Percentiles rank a stretch among this genome's conserved stretches.
Evolutionary conservation across 2,888 invertebrate species (phyloP).

Genomic region (Andrena dorsata): DNA sequence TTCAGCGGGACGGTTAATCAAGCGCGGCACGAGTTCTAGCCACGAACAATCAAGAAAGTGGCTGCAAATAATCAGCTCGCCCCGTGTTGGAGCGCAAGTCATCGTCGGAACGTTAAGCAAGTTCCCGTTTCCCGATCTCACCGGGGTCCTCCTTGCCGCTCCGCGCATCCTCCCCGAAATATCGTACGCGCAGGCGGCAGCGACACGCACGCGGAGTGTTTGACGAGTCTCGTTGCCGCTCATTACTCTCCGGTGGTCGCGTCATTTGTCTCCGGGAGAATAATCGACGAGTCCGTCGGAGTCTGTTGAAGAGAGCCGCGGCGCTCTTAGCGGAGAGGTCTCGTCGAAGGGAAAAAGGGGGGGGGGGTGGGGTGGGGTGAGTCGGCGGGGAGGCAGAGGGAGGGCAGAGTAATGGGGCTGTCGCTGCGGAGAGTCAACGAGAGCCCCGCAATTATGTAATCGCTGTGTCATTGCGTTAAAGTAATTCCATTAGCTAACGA

Average conservation of each 20-base stretch:
- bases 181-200: conserved; percentile 7
- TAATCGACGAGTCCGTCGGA: conserved; percentile 68
- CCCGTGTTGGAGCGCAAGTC: conserved; percentile 24
- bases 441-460: conserved; percentile 80
- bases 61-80: conserved; percentile 1
- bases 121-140: conserved; percentile 24
- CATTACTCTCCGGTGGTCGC: conserved; percentile 76
- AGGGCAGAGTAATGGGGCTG: conserved; percentile 63
- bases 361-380: no score
- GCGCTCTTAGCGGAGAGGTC: conserved; percentile 30
- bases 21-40: neutral
- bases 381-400: conserved; percentile 24
- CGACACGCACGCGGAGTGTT: conserved; percentile 57
- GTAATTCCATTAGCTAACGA: conserved; percentile 83
- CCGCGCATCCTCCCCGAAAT: neutral
- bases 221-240: conserved; percentile 70
- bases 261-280: conserved; percentile 78
- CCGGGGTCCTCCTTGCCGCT: neutral
- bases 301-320: conserved; percentile 24
- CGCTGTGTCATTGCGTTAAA: conserved; percentile 84
- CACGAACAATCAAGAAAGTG: conserved; percentile 18
- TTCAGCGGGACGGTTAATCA: neutral
- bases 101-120: conserved; percentile 31
- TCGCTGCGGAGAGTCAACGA: conserved; percentile 68
- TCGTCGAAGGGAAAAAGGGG: conserved; percentile 14